Conservation (phyloP, 2,113 vertebrate genomes). For the Dipodomys spectabilis region DNA sequence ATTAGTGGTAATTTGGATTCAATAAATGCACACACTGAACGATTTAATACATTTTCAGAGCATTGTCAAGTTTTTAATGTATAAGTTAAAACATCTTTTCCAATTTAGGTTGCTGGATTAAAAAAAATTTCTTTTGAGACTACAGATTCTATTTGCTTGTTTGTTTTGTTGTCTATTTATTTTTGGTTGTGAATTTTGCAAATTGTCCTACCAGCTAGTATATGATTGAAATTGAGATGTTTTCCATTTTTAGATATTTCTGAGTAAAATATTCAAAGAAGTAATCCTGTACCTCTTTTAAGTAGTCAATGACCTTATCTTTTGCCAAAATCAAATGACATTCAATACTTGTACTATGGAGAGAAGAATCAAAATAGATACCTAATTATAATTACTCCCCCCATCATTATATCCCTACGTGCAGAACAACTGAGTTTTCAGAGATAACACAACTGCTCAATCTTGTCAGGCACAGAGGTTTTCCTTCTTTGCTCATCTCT, state of each 20-base stretch:
- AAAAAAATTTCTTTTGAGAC: neutral
- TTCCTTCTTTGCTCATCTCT: constrained; percentile 74
- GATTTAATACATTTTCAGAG: constrained; percentile 56
- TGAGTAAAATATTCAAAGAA: constrained; percentile 67
- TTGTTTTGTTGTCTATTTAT: constrained; percentile 63
- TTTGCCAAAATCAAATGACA: constrained; percentile 88
- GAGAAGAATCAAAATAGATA: constrained; percentile 88
- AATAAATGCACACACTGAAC: constrained; percentile 67
- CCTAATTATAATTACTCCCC: constrained; percentile 89
- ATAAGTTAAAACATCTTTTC: constrained; percentile 27
- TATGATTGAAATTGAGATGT: constrained; percentile 62
- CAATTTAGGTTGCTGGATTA: constrained; percentile 55
- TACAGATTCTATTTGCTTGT: constrained; percentile 65
- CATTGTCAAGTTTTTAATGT: constrained; percentile 63
- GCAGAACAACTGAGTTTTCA: constrained; percentile 87
- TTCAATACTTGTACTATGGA: constrained; percentile 88
- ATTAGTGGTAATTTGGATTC: constrained; percentile 77
- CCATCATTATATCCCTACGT: constrained; percentile 86
- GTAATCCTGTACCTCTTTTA: constrained; percentile 77
- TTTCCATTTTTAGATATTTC: constrained; percentile 75
- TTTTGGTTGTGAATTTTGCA: constrained; percentile 69
- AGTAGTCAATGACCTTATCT: constrained; percentile 83
- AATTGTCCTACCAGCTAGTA: constrained; percentile 45
- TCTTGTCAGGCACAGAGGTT: constrained; percentile 83
- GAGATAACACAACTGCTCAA: constrained; percentile 82